phyloP scores from a whole-genome alignment of 2,113 vertebrate species.

The Brachypteracias leptosomus region DNA sequence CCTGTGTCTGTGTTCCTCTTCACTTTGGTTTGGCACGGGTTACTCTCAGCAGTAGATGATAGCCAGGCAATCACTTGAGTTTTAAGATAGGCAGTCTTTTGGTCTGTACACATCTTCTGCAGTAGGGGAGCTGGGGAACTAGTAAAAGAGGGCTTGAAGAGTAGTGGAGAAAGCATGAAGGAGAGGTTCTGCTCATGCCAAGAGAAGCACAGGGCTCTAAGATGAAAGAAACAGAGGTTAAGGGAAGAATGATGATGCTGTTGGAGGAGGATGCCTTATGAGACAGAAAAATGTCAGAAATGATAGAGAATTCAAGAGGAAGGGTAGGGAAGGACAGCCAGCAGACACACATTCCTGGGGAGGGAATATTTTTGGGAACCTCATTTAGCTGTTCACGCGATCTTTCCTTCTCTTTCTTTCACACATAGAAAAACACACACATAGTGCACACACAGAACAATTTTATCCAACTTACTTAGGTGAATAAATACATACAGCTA shows the following conservation, averaged over 20 bases:
- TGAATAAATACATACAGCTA: neutral
- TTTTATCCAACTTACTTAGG: neutral
- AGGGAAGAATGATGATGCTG: neutral
- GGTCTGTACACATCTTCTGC: neutral
- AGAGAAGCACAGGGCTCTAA: neutral
- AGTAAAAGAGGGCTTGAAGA: neutral
- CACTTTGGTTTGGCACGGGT: neutral
- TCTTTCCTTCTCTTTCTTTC: neutral
- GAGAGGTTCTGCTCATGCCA: neutral
- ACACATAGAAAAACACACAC: neutral
- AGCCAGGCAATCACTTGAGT: neutral
- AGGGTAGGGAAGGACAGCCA: neutral
- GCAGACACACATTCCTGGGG: neutral
- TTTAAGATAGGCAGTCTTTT: neutral
- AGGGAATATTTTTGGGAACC: neutral
- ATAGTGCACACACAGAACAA: neutral
- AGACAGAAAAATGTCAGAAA: neutral
- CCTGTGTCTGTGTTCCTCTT: too few relatives aligned
- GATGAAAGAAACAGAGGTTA: neutral
- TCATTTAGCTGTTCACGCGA: neutral
- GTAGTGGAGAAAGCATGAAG: neutral
- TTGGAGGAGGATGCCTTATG: neutral
- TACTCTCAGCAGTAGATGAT: neutral
- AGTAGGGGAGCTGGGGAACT: neutral
- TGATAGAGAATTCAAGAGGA: neutral